Percentiles rank a stretch among this genome's conserved stretches.
These are phyloP conservation scores for Chrosomus eos DNA, from an alignment of 2,797 vertebrate genomes.

Conservation along the genomic window DNA sequence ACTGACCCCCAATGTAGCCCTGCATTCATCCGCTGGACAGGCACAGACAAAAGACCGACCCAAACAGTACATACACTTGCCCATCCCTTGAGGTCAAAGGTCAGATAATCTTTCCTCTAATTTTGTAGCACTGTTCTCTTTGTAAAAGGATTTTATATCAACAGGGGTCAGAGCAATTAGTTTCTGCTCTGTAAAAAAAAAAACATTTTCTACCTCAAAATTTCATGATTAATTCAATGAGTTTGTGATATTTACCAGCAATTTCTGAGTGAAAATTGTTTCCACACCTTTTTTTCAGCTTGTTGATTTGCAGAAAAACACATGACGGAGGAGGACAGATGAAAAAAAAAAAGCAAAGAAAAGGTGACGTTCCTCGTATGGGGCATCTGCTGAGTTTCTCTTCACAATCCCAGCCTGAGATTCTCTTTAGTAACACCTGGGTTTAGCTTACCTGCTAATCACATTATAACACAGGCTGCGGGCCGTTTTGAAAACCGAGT, in stretches of 20 bases:
- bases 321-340: constrained; percentile 56
- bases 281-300: background rate
- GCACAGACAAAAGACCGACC: constrained; percentile 70
- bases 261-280: background rate
- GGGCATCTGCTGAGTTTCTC: constrained; percentile 71
- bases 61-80: constrained; percentile 76
- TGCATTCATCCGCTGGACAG: constrained; percentile 72
- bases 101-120: constrained; percentile 54
- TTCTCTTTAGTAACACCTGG: constrained; percentile 67
- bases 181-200: constrained; percentile 55
- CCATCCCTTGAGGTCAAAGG: constrained; percentile 71
- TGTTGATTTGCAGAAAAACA: background rate
- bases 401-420: constrained; percentile 61
- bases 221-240: background rate
- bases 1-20: constrained; percentile 73
- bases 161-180: constrained; percentile 54
- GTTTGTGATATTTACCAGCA: background rate
- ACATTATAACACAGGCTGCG: constrained; percentile 67
- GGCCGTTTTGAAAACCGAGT: constrained; percentile 65
- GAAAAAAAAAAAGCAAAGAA: constrained; percentile 69
- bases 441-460: constrained; percentile 76
- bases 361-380: constrained; percentile 61
- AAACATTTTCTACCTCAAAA: background rate
- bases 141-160: background rate
- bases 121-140: constrained; percentile 29